phyloP scores from a whole-genome alignment of 2,888 invertebrate species.

The Lasiommata megera region DNA sequence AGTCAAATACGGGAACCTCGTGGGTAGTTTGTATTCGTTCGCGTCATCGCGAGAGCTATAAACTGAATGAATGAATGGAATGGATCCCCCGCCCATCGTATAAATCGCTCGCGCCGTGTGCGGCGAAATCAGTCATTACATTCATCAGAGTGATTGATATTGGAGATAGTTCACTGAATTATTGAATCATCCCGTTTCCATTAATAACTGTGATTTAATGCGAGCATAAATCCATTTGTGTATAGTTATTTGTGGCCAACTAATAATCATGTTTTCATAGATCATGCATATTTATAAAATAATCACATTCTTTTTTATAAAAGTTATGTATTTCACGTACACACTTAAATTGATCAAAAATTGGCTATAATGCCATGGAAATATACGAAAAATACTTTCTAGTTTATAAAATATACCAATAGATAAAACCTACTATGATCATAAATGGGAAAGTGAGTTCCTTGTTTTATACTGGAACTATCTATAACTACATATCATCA shows the following conservation, averaged over 20 bases:
- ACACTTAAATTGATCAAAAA: no score
- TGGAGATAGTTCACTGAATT: slow-evolving; percentile 24
- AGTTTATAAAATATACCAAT: no score
- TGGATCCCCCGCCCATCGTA: background rate
- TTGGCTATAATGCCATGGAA: no score
- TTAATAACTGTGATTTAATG: slow-evolving; percentile 24
- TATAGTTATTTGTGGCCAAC: background rate
- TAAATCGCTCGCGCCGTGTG: slow-evolving; percentile 12
- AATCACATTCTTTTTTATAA: no score
- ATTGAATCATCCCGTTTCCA: slow-evolving; percentile 21
- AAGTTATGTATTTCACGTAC: no score
- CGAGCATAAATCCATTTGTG: slow-evolving; percentile 2
- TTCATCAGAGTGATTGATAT: slow-evolving; percentile 20
- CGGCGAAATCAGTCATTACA: slow-evolving; percentile 20
- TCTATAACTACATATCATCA: no score
- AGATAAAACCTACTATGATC: no score
- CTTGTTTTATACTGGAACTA: no score
- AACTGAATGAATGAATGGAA: slow-evolving; percentile 12
- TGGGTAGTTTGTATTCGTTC: slow-evolving; percentile 7
- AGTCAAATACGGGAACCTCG: background rate
- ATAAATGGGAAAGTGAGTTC: no score
- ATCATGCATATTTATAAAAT: background rate
- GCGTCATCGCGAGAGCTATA: slow-evolving; percentile 9
- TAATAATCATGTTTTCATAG: background rate
- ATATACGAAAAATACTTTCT: no score